phyloP scores from a whole-genome alignment of 1,140 invertebrate genomes.

The Papilio dardanus region DNA sequence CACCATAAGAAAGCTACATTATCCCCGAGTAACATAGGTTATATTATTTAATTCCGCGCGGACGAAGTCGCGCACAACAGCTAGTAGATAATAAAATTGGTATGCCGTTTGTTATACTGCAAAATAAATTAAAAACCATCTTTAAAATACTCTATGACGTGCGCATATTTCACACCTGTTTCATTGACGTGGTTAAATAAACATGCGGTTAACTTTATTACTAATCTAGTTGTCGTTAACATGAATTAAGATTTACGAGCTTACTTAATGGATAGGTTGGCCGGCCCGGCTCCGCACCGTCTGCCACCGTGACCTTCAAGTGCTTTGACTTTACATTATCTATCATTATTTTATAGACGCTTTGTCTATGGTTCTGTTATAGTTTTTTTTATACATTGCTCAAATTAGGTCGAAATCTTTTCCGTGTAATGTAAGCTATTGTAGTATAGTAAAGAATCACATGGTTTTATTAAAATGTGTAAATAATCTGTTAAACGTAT shows the following conservation, averaged over 20 bases:
- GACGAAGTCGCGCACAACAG: too few species aligned
- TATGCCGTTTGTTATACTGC: background rate
- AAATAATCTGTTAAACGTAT: background rate
- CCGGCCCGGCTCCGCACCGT: conserved; percentile 51
- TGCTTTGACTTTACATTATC: conserved; percentile 3
- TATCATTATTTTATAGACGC: background rate
- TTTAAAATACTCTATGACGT: background rate
- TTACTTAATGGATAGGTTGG: conserved; percentile 33
- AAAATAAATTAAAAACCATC: conserved; percentile 11
- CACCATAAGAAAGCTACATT: too few species aligned
- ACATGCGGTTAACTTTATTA: conserved; percentile 46
- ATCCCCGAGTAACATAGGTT: too few species aligned
- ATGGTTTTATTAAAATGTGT: background rate
- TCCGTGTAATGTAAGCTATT: too few species aligned
- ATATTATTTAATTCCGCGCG: too few species aligned
- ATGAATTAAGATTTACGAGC: conserved; percentile 51
- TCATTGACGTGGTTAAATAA: conserved; percentile 7
- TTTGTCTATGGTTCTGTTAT: background rate
- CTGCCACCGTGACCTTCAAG: conserved; percentile 49
- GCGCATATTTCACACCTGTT: conserved; percentile 12
- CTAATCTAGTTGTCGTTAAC: conserved; percentile 49
- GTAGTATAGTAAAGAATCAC: too few species aligned
- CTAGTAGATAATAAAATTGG: background rate
- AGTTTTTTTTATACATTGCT: background rate
- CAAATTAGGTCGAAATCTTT: too few species aligned